Percentiles rank a stretch among this genome's conserved stretches.
phyloP scores from a whole-genome alignment of 2,888 invertebrate species.

The Mechanitis messenoides region DNA sequence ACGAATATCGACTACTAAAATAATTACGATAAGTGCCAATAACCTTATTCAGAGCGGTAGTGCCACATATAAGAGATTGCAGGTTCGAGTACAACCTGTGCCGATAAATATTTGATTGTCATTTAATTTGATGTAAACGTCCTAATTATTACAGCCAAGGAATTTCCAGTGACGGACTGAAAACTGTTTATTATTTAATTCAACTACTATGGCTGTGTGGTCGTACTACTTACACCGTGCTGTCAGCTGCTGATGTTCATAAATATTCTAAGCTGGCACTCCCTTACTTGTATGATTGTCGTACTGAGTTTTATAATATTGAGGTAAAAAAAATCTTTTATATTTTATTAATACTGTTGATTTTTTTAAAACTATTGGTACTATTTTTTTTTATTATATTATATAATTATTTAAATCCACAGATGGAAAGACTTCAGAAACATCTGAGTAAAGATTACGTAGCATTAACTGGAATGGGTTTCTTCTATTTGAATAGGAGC shows the following conservation, averaged over 20 bases:
- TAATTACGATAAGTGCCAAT: too few species aligned
- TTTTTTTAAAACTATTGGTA: neutral
- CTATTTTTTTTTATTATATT: conserved; percentile 8
- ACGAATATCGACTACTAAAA: too few species aligned
- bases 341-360: neutral
- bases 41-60: too few species aligned
- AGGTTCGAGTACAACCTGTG: too few species aligned
- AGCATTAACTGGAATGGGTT: conserved; percentile 76
- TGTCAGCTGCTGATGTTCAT: conserved; percentile 75
- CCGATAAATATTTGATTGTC: too few species aligned
- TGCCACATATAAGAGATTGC: too few species aligned
- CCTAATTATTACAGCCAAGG: conserved; percentile 39
- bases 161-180: conserved; percentile 41
- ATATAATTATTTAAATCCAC: conserved; percentile 28
- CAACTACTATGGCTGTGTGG: conserved; percentile 78
- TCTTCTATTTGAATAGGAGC: conserved; percentile 64
- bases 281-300: conserved; percentile 61
- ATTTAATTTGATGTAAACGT: too few species aligned
- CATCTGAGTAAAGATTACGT: conserved; percentile 76
- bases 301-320: conserved; percentile 69
- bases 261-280: conserved; percentile 72
- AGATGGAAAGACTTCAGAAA: conserved; percentile 78
- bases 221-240: conserved; percentile 74
- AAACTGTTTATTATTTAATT: conserved; percentile 75
- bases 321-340: conserved; percentile 57